Base-by-base conservation (phyloP, 2,888 invertebrate genomes). In the Thyatira batis region DNA sequence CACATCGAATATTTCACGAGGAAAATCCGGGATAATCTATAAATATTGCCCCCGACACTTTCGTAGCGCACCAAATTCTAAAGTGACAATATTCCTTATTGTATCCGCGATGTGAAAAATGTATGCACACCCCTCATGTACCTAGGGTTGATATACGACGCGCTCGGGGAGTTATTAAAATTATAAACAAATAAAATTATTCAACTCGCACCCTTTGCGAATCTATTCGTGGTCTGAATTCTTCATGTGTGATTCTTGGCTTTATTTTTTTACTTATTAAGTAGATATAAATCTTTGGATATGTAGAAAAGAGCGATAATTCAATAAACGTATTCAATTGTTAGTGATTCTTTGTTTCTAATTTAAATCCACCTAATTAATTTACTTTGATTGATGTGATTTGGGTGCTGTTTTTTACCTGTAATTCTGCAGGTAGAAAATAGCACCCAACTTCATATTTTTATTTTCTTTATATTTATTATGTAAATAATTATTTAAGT, bases 121-220 rank as follows among this genome's bases (percentile, higher is more conserved):
- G 82, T 85, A 85, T 84, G 82, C 85, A 80, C 84, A 80, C 87
- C 86, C 87, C 77, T 13, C 49, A 57, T 57, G 70, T 69, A 75
- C 39, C 39, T 4, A 39, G 39, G 13, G 13, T 39, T 39, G 39
- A 82, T 78, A 80, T 80, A 79, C 71, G 76, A 59, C 73, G 78
- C 69, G 78, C 71, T 73, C 70, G 68, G 85, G 88, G 88, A 82
- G 87, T 88, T 90, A 91, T 91, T 90, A 90, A 89, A 90, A 89
- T 90, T 89, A 89, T 88, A 89, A 89, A 90, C 89, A 90, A 89
- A 90, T 90, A 90, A 87, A 87, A 89, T 87, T 89, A 89, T 89
- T 87, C 89, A 78, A 73, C 63, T 73, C 77, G 71, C 80, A 80
- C 85, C 84, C 83, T 76, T 72, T 69, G 72, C 70, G 68, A 65